Evolutionary conservation across 2,888 invertebrate species (phyloP).

Genomic region (Dugesia japonica): DNA sequence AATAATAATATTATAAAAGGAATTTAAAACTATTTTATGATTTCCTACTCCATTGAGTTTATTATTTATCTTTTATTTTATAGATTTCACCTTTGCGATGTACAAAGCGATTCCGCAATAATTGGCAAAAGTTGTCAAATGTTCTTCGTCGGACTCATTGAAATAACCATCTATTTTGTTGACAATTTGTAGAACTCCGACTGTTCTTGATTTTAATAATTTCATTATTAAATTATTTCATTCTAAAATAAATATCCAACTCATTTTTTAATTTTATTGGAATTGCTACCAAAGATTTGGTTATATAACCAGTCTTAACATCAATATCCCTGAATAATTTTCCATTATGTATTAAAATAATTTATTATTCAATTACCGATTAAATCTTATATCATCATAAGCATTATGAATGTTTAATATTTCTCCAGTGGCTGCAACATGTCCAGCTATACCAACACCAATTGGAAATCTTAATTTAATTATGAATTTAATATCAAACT

Average conservation of each 20-base stretch:
- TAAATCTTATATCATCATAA: constrained; percentile 39
- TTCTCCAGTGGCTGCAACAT: constrained; percentile 44
- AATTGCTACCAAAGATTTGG: constrained; percentile 67
- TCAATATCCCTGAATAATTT: constrained; percentile 49
- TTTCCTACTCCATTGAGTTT: too few relatives aligned
- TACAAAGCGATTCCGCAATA: constrained; percentile 71
- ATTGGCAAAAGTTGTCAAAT: constrained; percentile 67
- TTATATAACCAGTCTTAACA: constrained; percentile 52
- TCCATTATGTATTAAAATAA: too few relatives aligned
- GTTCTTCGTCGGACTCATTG: constrained; percentile 60
- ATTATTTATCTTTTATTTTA: too few relatives aligned
- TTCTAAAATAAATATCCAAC: too few relatives aligned
- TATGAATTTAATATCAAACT: too few relatives aligned
- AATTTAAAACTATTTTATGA: too few relatives aligned
- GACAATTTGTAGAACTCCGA: constrained; percentile 75
- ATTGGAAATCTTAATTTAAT: constrained; percentile 37
- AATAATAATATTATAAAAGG: too few relatives aligned
- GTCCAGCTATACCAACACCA: constrained; percentile 44
- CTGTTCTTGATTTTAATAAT: constrained; percentile 51
- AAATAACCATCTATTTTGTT: constrained; percentile 52
- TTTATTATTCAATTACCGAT: too few relatives aligned
- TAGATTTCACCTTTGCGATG: constrained; percentile 61
- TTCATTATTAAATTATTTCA: too few relatives aligned
- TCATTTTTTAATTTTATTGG: constrained; percentile 64
- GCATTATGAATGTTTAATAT: constrained; percentile 44